phyloP scores from a whole-genome alignment of 2,113 vertebrate species.

The Colossoma macropomum region DNA sequence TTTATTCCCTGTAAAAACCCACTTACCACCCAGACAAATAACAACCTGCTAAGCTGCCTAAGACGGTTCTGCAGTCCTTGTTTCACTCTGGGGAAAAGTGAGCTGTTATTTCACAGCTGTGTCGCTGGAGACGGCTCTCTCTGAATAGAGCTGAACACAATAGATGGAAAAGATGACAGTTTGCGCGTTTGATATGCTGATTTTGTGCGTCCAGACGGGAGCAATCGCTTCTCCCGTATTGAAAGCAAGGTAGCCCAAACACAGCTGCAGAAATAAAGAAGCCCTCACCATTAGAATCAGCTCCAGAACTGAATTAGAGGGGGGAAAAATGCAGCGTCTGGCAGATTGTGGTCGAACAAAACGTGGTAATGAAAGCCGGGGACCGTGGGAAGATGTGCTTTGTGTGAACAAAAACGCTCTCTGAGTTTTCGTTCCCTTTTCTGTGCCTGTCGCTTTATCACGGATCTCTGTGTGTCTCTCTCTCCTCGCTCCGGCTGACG shows the following conservation, averaged over 20 bases:
- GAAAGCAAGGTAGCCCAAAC: constrained; percentile 5
- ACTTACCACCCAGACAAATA: too few species aligned
- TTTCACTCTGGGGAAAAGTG: too few species aligned
- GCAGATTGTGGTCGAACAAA: neutral
- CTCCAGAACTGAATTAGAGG: neutral
- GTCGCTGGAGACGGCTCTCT: too few species aligned
- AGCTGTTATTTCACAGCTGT: too few species aligned
- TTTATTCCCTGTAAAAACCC: too few species aligned
- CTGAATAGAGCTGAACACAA: too few species aligned
- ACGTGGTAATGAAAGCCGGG: constrained; percentile 18
- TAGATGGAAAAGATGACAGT: too few species aligned
- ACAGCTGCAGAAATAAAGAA: constrained; percentile 30
- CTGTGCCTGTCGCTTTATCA: neutral
- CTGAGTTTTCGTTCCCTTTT: constrained; percentile 37
- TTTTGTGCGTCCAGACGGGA: neutral
- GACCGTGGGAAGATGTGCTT: neutral
- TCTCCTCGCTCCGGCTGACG: neutral
- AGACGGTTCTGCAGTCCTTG: too few species aligned
- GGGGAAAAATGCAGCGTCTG: neutral
- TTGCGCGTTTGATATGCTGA: neutral
- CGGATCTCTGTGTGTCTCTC: neutral
- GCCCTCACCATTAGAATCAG: neutral
- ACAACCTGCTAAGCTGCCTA: too few species aligned
- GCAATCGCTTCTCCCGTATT: neutral
- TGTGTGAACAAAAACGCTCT: constrained; percentile 24